A percentile compares a stretch with the other conserved stretches of the same genome.
These are phyloP conservation scores for Rhyzopertha dominica DNA, from an alignment of 1,140 invertebrate genomes.

Conservation along the genomic window DNA sequence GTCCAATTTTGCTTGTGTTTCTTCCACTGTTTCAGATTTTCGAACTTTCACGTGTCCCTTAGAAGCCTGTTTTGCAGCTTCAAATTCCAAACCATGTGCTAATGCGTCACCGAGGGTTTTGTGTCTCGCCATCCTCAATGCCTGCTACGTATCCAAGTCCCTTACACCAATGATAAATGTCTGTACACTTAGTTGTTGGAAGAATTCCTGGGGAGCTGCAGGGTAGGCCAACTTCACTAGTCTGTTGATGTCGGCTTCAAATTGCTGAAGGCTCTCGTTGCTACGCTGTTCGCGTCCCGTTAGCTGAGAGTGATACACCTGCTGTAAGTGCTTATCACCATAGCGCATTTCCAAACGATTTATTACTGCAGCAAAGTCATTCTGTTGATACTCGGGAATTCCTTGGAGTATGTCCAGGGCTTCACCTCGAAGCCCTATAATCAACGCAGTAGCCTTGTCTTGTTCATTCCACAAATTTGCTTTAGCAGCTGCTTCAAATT, in stretches of 20 bases:
- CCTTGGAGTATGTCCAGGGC: slow-evolving; percentile 6
- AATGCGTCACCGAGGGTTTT: slow-evolving; percentile 6
- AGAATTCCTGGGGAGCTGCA: slow-evolving; percentile 4
- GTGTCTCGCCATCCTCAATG: slow-evolving; percentile 3
- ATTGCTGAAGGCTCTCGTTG: slow-evolving; percentile 4
- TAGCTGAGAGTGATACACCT: slow-evolving; percentile 8
- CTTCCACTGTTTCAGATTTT: too few relatives aligned
- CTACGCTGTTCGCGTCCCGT: slow-evolving; percentile 1
- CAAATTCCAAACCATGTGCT: slow-evolving; percentile 8
- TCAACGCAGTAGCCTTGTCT: slow-evolving; percentile 5
- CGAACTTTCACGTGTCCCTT: slow-evolving; percentile 1
- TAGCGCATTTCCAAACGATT: slow-evolving; percentile 6
- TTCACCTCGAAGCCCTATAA: slow-evolving; percentile 4
- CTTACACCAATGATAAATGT: slow-evolving; percentile 9
- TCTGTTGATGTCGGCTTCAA: slow-evolving; percentile 6
- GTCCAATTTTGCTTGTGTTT: too few relatives aligned
- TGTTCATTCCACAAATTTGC: slow-evolving; percentile 9
- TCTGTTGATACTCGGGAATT: slow-evolving; percentile 2
- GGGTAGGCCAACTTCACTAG: slow-evolving; percentile 8
- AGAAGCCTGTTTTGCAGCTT: slow-evolving; percentile 10
- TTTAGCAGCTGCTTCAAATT: slow-evolving; percentile 12
- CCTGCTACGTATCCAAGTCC: slow-evolving; percentile 2
- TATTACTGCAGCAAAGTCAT: not conserved
- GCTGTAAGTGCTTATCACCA: slow-evolving; percentile 7
- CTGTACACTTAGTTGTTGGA: slow-evolving; percentile 6